A percentile compares a stretch with the other conserved stretches of the same genome.
Evolutionary conservation across 2,113 vertebrate species (phyloP).

Genomic region (Stictonetta naevosa): DNA sequence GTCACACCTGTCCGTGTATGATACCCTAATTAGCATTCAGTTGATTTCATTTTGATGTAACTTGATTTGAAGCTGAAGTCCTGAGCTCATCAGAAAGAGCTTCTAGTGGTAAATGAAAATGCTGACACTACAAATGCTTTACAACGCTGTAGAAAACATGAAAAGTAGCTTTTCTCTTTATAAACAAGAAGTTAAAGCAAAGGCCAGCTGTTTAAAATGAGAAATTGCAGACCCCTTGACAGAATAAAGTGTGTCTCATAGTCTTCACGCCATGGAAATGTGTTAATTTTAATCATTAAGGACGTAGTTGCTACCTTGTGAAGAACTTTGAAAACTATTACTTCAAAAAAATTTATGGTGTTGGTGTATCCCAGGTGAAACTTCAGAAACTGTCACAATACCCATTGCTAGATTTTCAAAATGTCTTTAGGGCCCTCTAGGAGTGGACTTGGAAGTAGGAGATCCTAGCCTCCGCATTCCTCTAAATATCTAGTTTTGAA

Average conservation of each 20-base stretch:
- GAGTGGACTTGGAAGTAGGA: not conserved
- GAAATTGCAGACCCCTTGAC: constrained; percentile 1
- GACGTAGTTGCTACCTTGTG: not conserved
- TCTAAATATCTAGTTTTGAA: not conserved
- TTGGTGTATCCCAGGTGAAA: not conserved
- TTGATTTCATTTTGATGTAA: constrained; percentile 69
- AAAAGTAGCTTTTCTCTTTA: constrained; percentile 53
- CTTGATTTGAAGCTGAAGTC: constrained; percentile 69
- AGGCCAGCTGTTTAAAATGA: constrained; percentile 59
- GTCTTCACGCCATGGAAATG: not conserved
- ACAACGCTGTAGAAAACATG: constrained; percentile 59
- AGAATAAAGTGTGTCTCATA: constrained; percentile 7
- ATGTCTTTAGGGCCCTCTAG: not conserved
- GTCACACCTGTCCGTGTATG: constrained; percentile 42
- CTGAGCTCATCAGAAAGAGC: constrained; percentile 71
- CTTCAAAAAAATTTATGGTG: not conserved
- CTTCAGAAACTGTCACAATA: not conserved
- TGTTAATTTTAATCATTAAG: not conserved
- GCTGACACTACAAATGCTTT: constrained; percentile 55
- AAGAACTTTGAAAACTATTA: not conserved
- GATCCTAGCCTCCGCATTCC: not conserved
- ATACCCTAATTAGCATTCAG: constrained; percentile 53
- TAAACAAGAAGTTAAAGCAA: constrained; percentile 60
- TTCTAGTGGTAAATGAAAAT: constrained; percentile 67
- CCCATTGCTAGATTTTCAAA: not conserved